Percentiles rank a stretch among this genome's conserved stretches.
phyloP scores from a whole-genome alignment of 1,140 invertebrate genomes.

The Musca domestica region DNA sequence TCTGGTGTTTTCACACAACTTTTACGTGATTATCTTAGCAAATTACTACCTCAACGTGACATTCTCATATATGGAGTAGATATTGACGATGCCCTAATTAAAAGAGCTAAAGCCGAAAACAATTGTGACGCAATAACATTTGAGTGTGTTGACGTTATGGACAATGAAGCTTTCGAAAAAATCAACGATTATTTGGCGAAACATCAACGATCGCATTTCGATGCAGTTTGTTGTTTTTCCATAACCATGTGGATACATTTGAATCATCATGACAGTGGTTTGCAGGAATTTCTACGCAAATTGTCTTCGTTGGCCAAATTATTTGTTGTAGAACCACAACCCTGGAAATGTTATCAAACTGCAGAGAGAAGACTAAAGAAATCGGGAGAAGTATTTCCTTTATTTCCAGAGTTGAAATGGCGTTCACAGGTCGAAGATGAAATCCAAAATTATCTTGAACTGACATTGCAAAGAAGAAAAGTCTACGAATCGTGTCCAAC shows the following conservation, averaged over 20 bases:
- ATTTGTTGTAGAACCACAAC: slow-evolving; percentile 76
- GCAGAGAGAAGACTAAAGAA: slow-evolving; percentile 69
- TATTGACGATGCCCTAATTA: slow-evolving; percentile 69
- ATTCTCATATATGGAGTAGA: slow-evolving; percentile 69
- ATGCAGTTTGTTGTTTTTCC: slow-evolving; percentile 75
- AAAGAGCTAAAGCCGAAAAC: slow-evolving; percentile 62
- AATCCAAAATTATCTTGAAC: slow-evolving; percentile 62
- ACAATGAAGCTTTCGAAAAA: slow-evolving; percentile 45
- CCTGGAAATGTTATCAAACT: slow-evolving; percentile 76
- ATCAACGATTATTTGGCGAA: slow-evolving; percentile 55
- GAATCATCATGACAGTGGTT: slow-evolving; percentile 72
- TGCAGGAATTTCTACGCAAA: slow-evolving; percentile 61
- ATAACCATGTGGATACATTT: slow-evolving; percentile 87
- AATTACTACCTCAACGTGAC: slow-evolving; percentile 41
- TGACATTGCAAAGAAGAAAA: slow-evolving; percentile 57
- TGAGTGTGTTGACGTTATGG: slow-evolving; percentile 63
- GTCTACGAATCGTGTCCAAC: slow-evolving; percentile 60
- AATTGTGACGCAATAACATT: slow-evolving; percentile 57
- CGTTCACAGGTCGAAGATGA: slow-evolving; percentile 60
- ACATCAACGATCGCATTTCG: slow-evolving; percentile 59
- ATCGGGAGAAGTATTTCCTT: slow-evolving; percentile 60
- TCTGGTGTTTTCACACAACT: slow-evolving; percentile 68
- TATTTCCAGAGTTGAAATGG: slow-evolving; percentile 60
- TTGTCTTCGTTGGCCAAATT: slow-evolving; percentile 58
- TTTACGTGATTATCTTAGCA: slow-evolving; percentile 46